Evolutionary conservation across 2,888 invertebrate species (phyloP).

Genomic region (Platycnemis pennipes): DNA sequence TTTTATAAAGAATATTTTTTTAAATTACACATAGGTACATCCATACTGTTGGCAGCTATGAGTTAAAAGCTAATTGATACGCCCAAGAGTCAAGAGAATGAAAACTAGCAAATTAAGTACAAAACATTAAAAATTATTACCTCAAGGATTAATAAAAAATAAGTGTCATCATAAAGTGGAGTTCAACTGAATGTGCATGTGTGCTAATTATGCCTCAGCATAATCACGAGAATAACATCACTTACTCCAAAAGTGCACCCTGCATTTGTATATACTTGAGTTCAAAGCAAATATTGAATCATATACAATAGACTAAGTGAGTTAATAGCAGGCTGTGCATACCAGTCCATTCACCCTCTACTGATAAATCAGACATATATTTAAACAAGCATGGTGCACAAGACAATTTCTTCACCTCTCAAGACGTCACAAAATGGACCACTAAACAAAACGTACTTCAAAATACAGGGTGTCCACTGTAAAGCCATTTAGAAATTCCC

Average conservation of each 20-base stretch:
- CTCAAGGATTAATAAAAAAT: no score
- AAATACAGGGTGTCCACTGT: no score
- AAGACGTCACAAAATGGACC: not conserved
- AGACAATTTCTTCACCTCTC: conserved; percentile 7
- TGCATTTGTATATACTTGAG: not conserved
- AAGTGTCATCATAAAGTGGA: no score
- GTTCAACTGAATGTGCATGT: not conserved
- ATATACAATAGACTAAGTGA: not conserved
- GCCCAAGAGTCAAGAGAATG: no score
- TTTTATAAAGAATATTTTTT: no score
- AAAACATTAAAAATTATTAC: not conserved
- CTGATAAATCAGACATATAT: not conserved
- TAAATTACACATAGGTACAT: no score
- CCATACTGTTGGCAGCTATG: no score
- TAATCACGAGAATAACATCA: not conserved
- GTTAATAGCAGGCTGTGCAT: conserved; percentile 22
- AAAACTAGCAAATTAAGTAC: no score
- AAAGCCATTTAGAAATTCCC: no score
- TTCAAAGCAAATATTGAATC: not conserved
- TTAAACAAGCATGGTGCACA: not conserved
- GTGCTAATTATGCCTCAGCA: not conserved
- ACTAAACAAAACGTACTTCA: not conserved
- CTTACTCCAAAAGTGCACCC: not conserved
- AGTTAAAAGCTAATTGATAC: no score
- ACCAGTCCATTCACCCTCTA: not conserved